Conservation (phyloP, 2,113 vertebrate species). For the Pomatostomus ruficeps region DNA sequence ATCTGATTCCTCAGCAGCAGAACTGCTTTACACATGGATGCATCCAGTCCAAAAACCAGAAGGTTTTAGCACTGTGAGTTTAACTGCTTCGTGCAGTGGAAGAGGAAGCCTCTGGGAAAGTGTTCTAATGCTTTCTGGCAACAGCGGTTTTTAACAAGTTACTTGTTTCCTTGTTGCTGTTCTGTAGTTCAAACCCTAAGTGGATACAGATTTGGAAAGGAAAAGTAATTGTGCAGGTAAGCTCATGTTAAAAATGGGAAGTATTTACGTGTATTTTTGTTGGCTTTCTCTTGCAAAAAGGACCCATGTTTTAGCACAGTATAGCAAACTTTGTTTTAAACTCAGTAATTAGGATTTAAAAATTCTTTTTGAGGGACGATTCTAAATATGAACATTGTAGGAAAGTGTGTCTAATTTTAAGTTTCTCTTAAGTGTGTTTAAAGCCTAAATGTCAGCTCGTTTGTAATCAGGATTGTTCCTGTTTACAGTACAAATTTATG, state of each 20-base stretch:
- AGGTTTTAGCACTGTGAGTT: fast-evolving
- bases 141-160: not conserved
- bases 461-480: not conserved
- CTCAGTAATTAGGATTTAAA: too few relatives aligned
- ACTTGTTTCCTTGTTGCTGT: not conserved
- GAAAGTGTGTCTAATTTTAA: not conserved
- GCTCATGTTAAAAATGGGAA: not conserved
- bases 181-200: not conserved
- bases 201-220: not conserved
- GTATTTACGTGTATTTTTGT: not conserved
- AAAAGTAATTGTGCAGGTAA: not conserved
- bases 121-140: not conserved
- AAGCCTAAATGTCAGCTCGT: not conserved
- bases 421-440: not conserved
- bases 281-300: not conserved
- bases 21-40: not conserved
- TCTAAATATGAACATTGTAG: not conserved
- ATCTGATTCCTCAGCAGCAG: not conserved
- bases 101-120: not conserved
- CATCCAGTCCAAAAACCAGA: not conserved
- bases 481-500: not conserved
- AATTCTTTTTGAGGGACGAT: too few relatives aligned
- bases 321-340: not conserved
- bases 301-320: not conserved
- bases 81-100: not conserved